Evolutionary conservation across 2,113 vertebrate genomes (phyloP).

Genomic region (Podilymbus podiceps): DNA sequence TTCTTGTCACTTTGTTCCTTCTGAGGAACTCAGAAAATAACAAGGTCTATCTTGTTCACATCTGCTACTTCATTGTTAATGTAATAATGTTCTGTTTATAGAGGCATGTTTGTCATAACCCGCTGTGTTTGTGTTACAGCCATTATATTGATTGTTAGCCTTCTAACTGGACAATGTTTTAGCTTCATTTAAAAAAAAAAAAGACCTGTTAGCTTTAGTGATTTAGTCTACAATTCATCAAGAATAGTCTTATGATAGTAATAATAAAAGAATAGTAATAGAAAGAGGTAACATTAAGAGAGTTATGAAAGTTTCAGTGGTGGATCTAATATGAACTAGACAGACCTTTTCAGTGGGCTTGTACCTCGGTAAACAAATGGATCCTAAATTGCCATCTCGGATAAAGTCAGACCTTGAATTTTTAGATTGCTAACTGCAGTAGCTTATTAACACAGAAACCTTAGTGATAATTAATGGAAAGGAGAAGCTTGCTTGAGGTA

Average conservation of each 20-base stretch:
- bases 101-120: not conserved
- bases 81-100: conserved; percentile 7
- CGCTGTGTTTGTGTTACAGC: not conserved
- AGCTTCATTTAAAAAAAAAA: not conserved
- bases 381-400: not conserved
- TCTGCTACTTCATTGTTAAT: not conserved
- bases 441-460: not conserved
- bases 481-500: not conserved
- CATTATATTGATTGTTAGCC: not conserved
- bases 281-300: not conserved
- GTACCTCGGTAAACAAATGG: not conserved
- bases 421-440: not conserved
- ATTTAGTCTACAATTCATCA: not conserved
- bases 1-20: not conserved
- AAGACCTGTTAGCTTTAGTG: not conserved
- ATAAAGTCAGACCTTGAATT: not conserved
- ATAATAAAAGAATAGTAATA: not conserved
- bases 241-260: not conserved
- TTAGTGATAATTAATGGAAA: not conserved
- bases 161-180: not conserved
- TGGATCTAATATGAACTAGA: not conserved
- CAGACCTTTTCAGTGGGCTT: not conserved
- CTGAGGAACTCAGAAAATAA: not conserved
- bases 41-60: not conserved
- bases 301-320: not conserved